These are phyloP conservation scores for Pentalonia nigronervosa DNA, from an alignment of 1,140 invertebrate species.

Conservation along the genomic window DNA sequence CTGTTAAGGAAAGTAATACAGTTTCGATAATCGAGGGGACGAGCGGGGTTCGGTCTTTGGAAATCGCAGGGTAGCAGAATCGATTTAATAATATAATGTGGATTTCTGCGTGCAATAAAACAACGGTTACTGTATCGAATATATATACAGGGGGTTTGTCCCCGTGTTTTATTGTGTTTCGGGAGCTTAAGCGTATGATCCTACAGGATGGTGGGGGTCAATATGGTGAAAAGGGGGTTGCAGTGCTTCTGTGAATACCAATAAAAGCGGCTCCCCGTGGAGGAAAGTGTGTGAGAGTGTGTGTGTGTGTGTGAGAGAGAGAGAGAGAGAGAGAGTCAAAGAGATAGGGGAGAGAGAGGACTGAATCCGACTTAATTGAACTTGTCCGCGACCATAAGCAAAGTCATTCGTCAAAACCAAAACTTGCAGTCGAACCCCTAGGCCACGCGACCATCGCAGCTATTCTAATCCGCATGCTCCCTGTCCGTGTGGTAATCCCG, in stretches of 20 bases:
- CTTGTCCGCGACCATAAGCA: conserved; percentile 55
- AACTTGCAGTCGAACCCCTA: not conserved
- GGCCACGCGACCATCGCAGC: conserved; percentile 11
- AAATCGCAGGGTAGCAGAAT: not conserved
- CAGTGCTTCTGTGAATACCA: conserved; percentile 34
- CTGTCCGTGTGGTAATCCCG: conserved; percentile 36
- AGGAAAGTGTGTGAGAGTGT: not conserved
- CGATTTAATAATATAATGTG: conserved; percentile 52
- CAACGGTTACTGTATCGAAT: conserved; percentile 25
- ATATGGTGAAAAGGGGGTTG: not conserved
- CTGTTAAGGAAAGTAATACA: not conserved
- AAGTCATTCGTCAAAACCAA: conserved; percentile 57
- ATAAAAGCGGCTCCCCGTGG: conserved; percentile 47
- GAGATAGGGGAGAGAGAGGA: not conserved
- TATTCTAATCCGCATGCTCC: conserved; percentile 25
- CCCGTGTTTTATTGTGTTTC: conserved; percentile 56
- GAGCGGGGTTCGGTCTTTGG: not conserved
- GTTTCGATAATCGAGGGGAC: not conserved
- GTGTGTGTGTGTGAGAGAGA: no score
- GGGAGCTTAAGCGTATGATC: conserved; percentile 37
- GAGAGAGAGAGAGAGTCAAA: not conserved
- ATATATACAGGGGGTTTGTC: conserved; percentile 56
- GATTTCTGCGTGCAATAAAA: conserved; percentile 59
- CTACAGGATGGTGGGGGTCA: not conserved
- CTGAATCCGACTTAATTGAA: conserved; percentile 51